Evolutionary conservation across 1,140 invertebrate species (phyloP).

Genomic region (Doryteuthis pealeii): DNA sequence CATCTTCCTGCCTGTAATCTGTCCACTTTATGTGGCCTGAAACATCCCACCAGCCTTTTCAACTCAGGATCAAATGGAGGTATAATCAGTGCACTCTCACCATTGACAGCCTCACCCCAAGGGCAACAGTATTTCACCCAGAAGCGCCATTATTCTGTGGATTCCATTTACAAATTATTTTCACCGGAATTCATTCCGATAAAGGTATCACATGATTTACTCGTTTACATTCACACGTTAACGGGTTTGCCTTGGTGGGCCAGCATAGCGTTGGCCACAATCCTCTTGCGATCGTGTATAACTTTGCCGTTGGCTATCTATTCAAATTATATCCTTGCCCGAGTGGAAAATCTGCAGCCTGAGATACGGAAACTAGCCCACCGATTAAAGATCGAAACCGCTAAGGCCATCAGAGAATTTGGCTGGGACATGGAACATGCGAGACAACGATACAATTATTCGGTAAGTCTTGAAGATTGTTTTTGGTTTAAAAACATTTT

Average conservation of each 20-base stretch:
- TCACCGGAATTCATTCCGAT: constrained; percentile 68
- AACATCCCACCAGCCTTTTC: too few relatives aligned
- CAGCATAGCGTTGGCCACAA: constrained; percentile 72
- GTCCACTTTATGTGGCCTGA: too few relatives aligned
- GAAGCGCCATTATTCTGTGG: constrained; percentile 25
- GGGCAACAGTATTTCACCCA: not conserved
- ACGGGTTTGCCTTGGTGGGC: constrained; percentile 83
- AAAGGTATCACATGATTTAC: constrained; percentile 67
- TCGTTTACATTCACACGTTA: constrained; percentile 70
- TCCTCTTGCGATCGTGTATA: constrained; percentile 68
- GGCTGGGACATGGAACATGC: constrained; percentile 73
- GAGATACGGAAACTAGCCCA: constrained; percentile 74
- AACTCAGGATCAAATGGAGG: too few relatives aligned
- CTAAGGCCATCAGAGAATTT: constrained; percentile 68
- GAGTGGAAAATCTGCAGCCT: constrained; percentile 71
- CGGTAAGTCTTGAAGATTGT: too few relatives aligned
- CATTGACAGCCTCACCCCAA: too few relatives aligned
- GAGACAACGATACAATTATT: constrained; percentile 67
- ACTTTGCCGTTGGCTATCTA: constrained; percentile 78
- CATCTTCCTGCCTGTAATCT: too few relatives aligned
- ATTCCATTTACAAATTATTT: constrained; percentile 29
- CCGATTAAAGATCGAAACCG: constrained; percentile 72
- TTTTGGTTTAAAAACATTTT: constrained; percentile 16
- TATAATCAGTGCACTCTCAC: too few relatives aligned
- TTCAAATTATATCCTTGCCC: constrained; percentile 70